A percentile compares a stretch with the other conserved stretches of the same genome.
Conservation (phyloP, 2,888 invertebrate genomes). For the Mimachlamys varia region DNA sequence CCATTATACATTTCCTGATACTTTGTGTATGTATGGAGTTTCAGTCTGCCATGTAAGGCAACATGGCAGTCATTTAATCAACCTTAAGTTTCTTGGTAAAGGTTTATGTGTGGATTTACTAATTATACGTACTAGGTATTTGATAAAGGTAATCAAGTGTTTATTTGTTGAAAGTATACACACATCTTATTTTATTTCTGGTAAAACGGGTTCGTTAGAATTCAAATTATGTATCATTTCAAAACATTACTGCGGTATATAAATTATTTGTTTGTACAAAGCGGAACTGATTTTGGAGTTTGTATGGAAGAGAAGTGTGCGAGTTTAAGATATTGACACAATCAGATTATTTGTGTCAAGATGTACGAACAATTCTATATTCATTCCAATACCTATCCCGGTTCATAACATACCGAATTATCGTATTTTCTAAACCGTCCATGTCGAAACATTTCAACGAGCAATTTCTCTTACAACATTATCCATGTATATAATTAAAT, state of each 20-base stretch:
- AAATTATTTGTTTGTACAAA: not conserved
- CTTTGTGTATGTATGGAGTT: not conserved
- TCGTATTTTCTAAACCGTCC: not conserved
- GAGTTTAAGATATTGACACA: not conserved
- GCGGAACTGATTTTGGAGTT: not conserved
- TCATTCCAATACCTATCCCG: not conserved
- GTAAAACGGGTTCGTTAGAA: not conserved
- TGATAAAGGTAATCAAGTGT: not conserved
- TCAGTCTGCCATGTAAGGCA: not conserved
- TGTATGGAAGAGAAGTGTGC: not conserved
- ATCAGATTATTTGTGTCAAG: no score
- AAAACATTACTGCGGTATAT: not conserved
- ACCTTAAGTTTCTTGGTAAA: not conserved
- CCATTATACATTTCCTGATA: not conserved
- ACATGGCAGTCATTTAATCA: not conserved
- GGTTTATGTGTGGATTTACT: not conserved
- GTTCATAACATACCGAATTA: not conserved
- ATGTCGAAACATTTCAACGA: not conserved
- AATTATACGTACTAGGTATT: not conserved
- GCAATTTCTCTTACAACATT: not conserved
- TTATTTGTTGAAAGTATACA: not conserved
- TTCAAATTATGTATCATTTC: not conserved
- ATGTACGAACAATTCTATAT: not conserved
- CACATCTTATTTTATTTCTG: not conserved
- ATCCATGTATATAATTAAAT: not conserved